phyloP scores from a whole-genome alignment of 2,888 invertebrate genomes.

The Meteorus cinctellus region DNA sequence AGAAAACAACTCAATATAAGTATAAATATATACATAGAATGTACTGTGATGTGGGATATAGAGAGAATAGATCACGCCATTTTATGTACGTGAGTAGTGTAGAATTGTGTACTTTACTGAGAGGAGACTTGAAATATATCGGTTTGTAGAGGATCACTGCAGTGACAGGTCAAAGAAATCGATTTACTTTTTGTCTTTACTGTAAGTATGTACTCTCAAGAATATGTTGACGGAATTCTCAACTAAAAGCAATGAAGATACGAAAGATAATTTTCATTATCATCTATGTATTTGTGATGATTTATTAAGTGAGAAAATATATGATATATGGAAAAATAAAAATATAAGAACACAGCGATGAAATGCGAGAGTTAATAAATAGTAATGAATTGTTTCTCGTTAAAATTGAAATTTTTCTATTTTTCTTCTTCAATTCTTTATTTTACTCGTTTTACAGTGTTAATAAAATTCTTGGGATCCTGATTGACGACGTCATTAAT shows the following conservation, averaged over 20 bases:
- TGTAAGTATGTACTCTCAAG: background rate
- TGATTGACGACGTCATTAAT: conserved; percentile 45
- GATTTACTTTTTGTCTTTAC: too few relatives aligned
- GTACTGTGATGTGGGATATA: background rate
- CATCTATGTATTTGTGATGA: too few relatives aligned
- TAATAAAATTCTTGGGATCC: conserved; percentile 35
- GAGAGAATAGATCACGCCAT: background rate
- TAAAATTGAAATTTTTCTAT: background rate
- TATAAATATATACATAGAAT: background rate
- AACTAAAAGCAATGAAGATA: too few relatives aligned
- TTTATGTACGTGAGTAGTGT: conserved; percentile 10
- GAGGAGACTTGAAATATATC: background rate
- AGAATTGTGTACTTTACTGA: background rate
- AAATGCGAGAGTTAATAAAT: too few relatives aligned
- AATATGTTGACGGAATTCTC: too few relatives aligned
- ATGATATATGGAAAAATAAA: too few relatives aligned
- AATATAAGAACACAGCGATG: too few relatives aligned
- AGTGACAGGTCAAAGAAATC: too few relatives aligned
- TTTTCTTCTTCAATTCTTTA: background rate
- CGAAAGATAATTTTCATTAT: too few relatives aligned
- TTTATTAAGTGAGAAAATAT: too few relatives aligned
- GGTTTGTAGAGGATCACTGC: background rate
- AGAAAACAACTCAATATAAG: background rate
- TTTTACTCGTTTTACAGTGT: background rate
- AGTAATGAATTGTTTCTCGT: background rate